A percentile compares a stretch with the other conserved stretches of the same genome.
These are phyloP conservation scores for Pterostichus niger DNA, from an alignment of 2,888 invertebrate genomes.

Conservation along the genomic window DNA sequence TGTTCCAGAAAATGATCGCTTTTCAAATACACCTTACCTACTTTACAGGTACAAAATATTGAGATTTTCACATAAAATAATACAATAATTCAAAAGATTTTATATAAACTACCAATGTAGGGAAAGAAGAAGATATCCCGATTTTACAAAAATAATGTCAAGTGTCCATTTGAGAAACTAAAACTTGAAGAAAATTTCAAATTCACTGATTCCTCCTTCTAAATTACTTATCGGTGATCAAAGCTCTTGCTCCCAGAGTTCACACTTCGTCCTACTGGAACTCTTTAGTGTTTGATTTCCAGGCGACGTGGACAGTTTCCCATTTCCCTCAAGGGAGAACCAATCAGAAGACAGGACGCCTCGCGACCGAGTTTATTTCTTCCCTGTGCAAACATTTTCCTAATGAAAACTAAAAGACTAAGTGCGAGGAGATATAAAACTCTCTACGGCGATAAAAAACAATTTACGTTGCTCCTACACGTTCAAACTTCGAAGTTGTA, in stretches of 20 bases:
- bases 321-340: slow-evolving; percentile 21
- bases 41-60: too few species aligned
- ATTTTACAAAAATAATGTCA: too few species aligned
- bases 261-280: slow-evolving; percentile 5
- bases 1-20: too few species aligned
- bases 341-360: slow-evolving; percentile 21
- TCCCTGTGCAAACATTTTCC: slow-evolving; percentile 57
- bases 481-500: slow-evolving; percentile 17
- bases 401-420: slow-evolving; percentile 59
- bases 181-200: too few species aligned
- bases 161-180: too few species aligned
- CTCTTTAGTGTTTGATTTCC: slow-evolving; percentile 61
- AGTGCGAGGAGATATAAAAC: slow-evolving; percentile 41
- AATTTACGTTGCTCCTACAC: slow-evolving; percentile 24
- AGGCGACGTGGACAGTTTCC: slow-evolving; percentile 42
- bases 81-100: neutral
- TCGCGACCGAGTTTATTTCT: slow-evolving; percentile 51
- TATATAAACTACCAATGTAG: too few species aligned
- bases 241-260: slow-evolving; percentile 13
- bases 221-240: slow-evolving; percentile 42
- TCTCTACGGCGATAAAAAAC: slow-evolving; percentile 42
- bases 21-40: too few species aligned
- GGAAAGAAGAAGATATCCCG: too few species aligned
- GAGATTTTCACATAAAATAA: neutral
- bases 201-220: slow-evolving; percentile 17